Conservation (phyloP, 2,888 invertebrate species). For the Aquatica leii region DNA sequence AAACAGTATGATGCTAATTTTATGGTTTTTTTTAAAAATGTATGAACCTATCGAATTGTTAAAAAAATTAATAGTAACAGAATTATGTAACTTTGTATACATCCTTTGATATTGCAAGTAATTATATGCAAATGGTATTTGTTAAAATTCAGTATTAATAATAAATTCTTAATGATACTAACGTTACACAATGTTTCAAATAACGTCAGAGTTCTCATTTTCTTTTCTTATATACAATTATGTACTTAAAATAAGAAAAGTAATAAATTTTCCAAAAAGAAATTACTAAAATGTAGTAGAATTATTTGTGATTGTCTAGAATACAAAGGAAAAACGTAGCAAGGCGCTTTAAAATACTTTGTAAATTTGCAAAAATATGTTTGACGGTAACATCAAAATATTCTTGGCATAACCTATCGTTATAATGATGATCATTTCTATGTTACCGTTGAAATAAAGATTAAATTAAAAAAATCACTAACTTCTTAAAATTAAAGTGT, state of each 20-base stretch:
- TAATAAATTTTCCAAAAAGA: not conserved
- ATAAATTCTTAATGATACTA: conserved; percentile 14
- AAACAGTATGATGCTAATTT: no score
- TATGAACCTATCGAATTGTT: no score
- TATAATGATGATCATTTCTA: no score
- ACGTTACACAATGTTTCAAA: conserved; percentile 22
- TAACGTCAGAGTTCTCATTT: conserved; percentile 21
- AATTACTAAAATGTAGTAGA: conserved; percentile 15
- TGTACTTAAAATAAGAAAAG: conserved; percentile 31
- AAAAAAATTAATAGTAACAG: no score
- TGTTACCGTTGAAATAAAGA: no score
- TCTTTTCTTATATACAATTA: conserved; percentile 29
- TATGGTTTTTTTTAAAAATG: no score
- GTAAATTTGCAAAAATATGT: not conserved
- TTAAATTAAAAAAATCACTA: no score
- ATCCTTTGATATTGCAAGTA: no score
- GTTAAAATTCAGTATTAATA: conserved; percentile 7
- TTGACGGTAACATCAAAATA: no score
- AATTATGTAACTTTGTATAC: no score
- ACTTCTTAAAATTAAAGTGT: no score
- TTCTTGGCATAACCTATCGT: no score
- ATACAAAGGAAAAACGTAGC: conserved; percentile 25
- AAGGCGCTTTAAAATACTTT: conserved; percentile 20
- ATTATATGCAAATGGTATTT: conserved; percentile 6
- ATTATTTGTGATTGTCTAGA: conserved; percentile 37